Conservation (phyloP, 2,888 invertebrate genomes). For the Microlaimidae sp. region DNA sequence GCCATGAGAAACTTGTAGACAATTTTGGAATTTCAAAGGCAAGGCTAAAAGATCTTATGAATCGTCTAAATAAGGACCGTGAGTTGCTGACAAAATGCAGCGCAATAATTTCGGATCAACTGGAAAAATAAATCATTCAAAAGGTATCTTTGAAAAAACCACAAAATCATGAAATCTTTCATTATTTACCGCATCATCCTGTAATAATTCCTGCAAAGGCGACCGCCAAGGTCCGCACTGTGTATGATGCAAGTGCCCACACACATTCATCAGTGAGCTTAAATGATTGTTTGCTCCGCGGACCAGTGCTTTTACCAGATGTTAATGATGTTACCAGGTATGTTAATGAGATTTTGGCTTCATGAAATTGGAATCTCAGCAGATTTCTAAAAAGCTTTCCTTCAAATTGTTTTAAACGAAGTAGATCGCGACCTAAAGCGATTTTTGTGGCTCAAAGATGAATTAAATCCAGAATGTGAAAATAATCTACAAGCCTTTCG, state of each 20-base stretch:
- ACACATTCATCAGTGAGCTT: not conserved
- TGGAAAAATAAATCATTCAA: conserved; percentile 6
- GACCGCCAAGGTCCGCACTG: conserved; percentile 7
- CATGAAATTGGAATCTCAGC: not conserved
- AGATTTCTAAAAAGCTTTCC: conserved; percentile 23
- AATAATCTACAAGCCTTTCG: conserved; percentile 17
- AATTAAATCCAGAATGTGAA: not conserved
- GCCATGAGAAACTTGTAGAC: no score
- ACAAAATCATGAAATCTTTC: not conserved
- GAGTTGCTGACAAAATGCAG: not conserved
- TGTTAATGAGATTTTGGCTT: conserved; percentile 2
- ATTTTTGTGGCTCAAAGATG: conserved; percentile 20
- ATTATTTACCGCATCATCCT: conserved; percentile 12
- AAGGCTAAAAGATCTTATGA: no score
- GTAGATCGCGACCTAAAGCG: conserved; percentile 17
- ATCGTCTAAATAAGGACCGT: not conserved
- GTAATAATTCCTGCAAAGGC: conserved; percentile 8
- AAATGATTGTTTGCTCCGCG: conserved; percentile 10
- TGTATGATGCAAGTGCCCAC: conserved; percentile 10
- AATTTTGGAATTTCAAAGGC: no score
- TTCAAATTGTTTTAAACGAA: conserved; percentile 16
- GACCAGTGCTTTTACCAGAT: conserved; percentile 2
- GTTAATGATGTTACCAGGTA: conserved; percentile 3
- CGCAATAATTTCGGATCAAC: conserved; percentile 2
- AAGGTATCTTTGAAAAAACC: not conserved